Evolutionary conservation across 2,113 vertebrate species (phyloP).

Genomic region (Myiozetetes cayanensis): DNA sequence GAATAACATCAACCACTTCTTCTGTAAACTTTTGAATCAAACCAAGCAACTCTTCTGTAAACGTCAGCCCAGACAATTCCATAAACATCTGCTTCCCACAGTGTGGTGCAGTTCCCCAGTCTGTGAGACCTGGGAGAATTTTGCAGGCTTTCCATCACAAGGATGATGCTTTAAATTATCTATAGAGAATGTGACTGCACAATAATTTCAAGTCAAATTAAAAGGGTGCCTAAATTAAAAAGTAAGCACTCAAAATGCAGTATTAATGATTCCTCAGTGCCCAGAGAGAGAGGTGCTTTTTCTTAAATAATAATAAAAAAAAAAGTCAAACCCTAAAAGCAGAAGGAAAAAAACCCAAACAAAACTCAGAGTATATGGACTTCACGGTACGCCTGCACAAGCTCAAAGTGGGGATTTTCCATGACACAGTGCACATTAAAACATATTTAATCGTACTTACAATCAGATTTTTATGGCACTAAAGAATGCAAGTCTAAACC

Average conservation of each 20-base stretch:
- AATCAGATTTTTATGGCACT: conserved; percentile 17
- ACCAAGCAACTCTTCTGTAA: neutral
- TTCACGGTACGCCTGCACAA: neutral
- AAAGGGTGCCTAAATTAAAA: neutral
- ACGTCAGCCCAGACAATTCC: neutral
- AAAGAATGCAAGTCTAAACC: neutral
- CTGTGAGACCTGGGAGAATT: neutral
- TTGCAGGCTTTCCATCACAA: neutral
- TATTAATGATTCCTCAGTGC: neutral
- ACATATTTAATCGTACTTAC: neutral
- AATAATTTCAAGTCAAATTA: neutral
- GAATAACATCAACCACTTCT: neutral
- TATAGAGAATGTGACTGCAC: neutral
- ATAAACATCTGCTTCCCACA: neutral
- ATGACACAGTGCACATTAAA: neutral
- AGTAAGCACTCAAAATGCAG: neutral
- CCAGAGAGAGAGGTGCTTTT: neutral
- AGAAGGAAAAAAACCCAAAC: neutral
- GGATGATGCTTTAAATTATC: neutral
- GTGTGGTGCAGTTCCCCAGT: fast-evolving
- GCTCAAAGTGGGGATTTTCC: conserved; percentile 25
- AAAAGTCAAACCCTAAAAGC: neutral
- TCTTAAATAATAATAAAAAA: neutral
- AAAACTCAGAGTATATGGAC: neutral
- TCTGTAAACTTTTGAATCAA: neutral